A percentile compares a stretch with the other conserved stretches of the same genome.
phyloP scores from a whole-genome alignment of 2,888 invertebrate species.

The Choreutis nemorana region DNA sequence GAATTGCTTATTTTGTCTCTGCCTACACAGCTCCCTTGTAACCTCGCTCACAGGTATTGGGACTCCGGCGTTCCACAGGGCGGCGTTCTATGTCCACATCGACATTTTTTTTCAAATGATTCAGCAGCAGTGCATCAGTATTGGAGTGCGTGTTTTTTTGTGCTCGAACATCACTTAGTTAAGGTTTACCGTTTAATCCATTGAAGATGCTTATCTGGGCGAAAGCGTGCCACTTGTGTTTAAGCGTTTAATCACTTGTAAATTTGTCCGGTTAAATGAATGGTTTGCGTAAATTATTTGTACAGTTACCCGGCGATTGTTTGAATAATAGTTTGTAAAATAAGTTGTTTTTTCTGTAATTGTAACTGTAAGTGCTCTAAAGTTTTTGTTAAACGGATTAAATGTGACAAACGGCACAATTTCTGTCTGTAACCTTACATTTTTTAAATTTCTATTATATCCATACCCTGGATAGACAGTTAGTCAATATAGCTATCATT shows the following conservation, averaged over 20 bases:
- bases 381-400: no score
- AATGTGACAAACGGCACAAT: no score
- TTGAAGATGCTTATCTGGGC: slow-evolving; percentile 32
- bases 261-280: no score
- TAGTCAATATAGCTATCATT: no score
- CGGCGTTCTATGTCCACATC: slow-evolving; percentile 29
- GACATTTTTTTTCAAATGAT: slow-evolving; percentile 35
- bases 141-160: slow-evolving; percentile 38
- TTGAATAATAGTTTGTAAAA: no score
- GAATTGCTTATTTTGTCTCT: slow-evolving; percentile 67
- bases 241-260: slow-evolving; percentile 31
- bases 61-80: slow-evolving; percentile 41
- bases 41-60: slow-evolving; percentile 47
- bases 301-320: no score
- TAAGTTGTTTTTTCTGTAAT: no score
- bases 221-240: slow-evolving; percentile 34
- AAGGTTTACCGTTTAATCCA: slow-evolving; percentile 45
- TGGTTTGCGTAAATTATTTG: no score
- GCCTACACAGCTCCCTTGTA: slow-evolving; percentile 54
- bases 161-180: slow-evolving; percentile 28
- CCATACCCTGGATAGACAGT: slow-evolving; percentile 13
- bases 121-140: slow-evolving; percentile 36
- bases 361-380: no score
- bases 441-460: no score
- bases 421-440: no score